phyloP scores from a whole-genome alignment of 2,113 vertebrate genomes.

The Spea multiplicata region DNA sequence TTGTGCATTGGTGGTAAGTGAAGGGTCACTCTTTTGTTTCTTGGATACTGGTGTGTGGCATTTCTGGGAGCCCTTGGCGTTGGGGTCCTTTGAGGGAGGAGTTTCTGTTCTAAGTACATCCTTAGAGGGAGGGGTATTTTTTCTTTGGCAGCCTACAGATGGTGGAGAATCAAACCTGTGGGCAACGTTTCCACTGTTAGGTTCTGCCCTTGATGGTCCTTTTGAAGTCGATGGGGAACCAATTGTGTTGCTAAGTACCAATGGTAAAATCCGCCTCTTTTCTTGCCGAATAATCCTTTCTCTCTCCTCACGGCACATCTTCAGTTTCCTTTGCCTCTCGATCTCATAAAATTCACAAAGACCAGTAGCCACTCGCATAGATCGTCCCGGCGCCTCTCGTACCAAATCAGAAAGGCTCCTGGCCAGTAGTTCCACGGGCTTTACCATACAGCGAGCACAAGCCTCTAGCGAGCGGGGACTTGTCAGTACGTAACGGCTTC shows the following conservation, averaged over 20 bases:
- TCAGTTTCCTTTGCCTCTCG: slow-evolving; percentile 83
- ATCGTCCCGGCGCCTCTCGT: slow-evolving; percentile 84
- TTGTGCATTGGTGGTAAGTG: slow-evolving; percentile 19
- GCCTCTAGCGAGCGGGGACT: slow-evolving; percentile 94
- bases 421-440: slow-evolving; percentile 88
- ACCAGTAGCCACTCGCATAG: slow-evolving; percentile 88
- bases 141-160: slow-evolving; percentile 25
- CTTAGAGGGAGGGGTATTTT: slow-evolving; percentile 4
- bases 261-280: slow-evolving; percentile 79
- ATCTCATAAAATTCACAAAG: slow-evolving; percentile 88
- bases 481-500: slow-evolving; percentile 94
- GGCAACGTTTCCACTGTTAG: slow-evolving; percentile 7
- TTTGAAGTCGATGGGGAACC: slow-evolving; percentile 61
- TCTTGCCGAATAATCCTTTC: slow-evolving; percentile 90
- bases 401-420: slow-evolving; percentile 82
- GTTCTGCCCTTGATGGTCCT: slow-evolving; percentile 49
- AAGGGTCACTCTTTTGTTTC: slow-evolving; percentile 50
- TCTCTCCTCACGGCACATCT: slow-evolving; percentile 87
- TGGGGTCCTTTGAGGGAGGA: neutral
- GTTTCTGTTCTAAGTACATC: neutral
- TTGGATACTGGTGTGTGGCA: neutral
- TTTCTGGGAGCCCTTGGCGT: neutral
- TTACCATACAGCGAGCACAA: slow-evolving; percentile 91
- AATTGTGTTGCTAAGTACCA: slow-evolving; percentile 59
- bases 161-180: slow-evolving; percentile 45